Base-by-base conservation (phyloP, 2,888 invertebrate species). In the Leucophenga montana region DNA sequence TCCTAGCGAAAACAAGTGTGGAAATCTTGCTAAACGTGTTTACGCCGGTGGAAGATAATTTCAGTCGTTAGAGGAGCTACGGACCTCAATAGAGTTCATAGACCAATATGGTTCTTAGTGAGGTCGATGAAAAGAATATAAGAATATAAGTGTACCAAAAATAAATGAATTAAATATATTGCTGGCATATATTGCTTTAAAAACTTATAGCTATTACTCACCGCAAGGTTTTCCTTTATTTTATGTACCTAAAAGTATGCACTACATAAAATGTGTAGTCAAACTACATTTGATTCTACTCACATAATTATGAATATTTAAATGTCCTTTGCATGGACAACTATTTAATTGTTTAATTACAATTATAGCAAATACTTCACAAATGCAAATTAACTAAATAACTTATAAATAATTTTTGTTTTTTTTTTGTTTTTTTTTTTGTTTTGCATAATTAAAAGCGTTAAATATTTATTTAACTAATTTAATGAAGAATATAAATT, bases 401-500 rank as follows among this genome's bases (percentile, higher is more conserved):
- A 39, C 5, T 8, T 1, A 39, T 8, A 39, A 39, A 8, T 11
- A 39, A 39, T 1, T 39, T 39, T 8, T 39, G 1, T 39, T 39
- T 39, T 39, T 39, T 1, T 39, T 39, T 8, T 39, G 1, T 39
- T 39, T 39, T 39, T 39, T 39, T 39, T 39, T 27, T 27, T 27
- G 3, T 39, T 39, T 39, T 57, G 22, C 22, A 57, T 27, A 57
- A 27, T 27, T 57, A 57, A 57, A 57, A 57, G 31, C 18, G 3
- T 64, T 22, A 71, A 66, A 48, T 62, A 71, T 72, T 68, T n/a
- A 46, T 64, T 20, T 14, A 66, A 31, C 33, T 66, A 72, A 53
- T 57, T 67, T 57, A 72, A 77, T 75, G 78, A 81, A 77, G 73
- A 74, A 71, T 71, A 69, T 16, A 59, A 68, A 71, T 57, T 22